phyloP scores from a whole-genome alignment of 2,888 invertebrate genomes.

The Schizaphis graminum region DNA sequence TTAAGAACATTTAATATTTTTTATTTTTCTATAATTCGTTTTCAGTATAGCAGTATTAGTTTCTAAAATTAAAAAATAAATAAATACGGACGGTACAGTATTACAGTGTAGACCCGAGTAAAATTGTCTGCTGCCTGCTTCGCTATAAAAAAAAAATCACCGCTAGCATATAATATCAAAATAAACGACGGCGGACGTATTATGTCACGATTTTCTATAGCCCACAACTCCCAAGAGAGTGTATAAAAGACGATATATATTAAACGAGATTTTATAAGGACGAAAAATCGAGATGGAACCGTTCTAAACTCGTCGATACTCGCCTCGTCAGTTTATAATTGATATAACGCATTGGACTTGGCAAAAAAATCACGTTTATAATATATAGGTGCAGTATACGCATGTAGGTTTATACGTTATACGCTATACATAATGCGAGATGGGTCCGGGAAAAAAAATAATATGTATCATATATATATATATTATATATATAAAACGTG shows the following conservation, averaged over 20 bases:
- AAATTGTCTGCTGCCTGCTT: background rate
- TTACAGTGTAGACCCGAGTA: background rate
- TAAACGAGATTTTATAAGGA: background rate
- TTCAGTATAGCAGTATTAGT: background rate
- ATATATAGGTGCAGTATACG: background rate
- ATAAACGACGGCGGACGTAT: background rate
- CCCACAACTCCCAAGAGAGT: background rate
- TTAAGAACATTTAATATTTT: background rate
- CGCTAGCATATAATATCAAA: background rate
- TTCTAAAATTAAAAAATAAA: background rate
- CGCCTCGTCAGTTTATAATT: slow-evolving; percentile 38
- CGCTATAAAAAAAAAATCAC: background rate
- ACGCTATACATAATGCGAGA: background rate
- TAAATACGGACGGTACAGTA: background rate
- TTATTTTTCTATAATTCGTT: background rate
- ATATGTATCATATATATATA: background rate
- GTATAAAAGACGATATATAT: background rate
- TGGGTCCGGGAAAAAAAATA: slow-evolving; percentile 6
- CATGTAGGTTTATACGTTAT: background rate
- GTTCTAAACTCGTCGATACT: background rate
- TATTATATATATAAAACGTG: background rate
- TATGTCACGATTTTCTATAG: background rate
- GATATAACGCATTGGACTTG: background rate
- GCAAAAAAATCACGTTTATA: background rate
- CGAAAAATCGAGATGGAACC: background rate